Conservation (phyloP, 2,113 vertebrate species). For the Macaca fascicularis region T2T-MFA8v1.1 NC_088385.1:115145501-115146000, state of each 20-base stretch:
- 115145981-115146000: slow-evolving; percentile 45
- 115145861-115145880: neutral
- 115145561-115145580: neutral
- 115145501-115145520: neutral
- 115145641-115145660: neutral
- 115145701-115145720: too few relatives aligned
- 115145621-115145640: neutral
- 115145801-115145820: accelerated
- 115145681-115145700: neutral
- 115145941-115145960: neutral
- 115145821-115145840: neutral
- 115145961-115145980: neutral
- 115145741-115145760: neutral
- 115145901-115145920: neutral
- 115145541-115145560: accelerated
- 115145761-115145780: too few relatives aligned
- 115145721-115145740: neutral
- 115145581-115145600: neutral
- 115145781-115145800: neutral
- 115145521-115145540: accelerated
- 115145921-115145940: neutral
- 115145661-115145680: neutral
- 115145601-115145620: neutral
- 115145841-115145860: neutral
- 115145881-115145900: neutral